Evolutionary conservation across 2,797 vertebrate genomes (phyloP), one percentile per base, ranked within the genome.

Genomic region (Sebastes elongatus): DNA sequence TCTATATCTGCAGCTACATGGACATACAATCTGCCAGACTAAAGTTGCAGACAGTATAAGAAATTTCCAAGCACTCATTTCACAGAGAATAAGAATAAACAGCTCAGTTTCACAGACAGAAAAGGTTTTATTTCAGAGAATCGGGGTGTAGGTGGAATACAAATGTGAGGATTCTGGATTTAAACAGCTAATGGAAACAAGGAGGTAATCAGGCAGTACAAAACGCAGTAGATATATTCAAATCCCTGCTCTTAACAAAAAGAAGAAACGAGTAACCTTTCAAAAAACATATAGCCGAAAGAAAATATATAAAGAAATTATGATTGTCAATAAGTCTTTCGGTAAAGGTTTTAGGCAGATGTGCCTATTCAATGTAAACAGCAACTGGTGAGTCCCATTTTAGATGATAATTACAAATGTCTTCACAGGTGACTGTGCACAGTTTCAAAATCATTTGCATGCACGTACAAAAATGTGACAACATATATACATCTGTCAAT

Each of bases 301-400:
- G 65, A 71, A 89, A 76, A 81, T 69, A 68, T 70, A 6, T 68
- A 75, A 82, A 84, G 7, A 79, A 52, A 74, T 30, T 49, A 1
- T 57, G 28, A 86, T 62, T 42, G 20, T 78, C 57, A 80, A 6
- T 74, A 73, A 68, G 67, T 73, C 62, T 81, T 76, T 83, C 71
- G 76, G 42, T 82, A 72, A 32, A 88, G 69, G 68, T 84, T 78
- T 67, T 74, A 79, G 82, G 78, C 82, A 74, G 66, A 75, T 71
- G 56, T 78, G 86, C 86, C 84, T 57, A 20, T 71, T 78, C 61
- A 84, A 80, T 89, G 93, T 95, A 95, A 96, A 95, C 92, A 89
- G 27, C 63, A 78, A 82, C 65, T 74, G 60, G 46, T 84, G 77
- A 84, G 68, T 81, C 79, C 77, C 52, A 72, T 78, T 65, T 49